phyloP scores from a whole-genome alignment of 2,797 vertebrate species.

The Neopelma chrysocephalum region DNA sequence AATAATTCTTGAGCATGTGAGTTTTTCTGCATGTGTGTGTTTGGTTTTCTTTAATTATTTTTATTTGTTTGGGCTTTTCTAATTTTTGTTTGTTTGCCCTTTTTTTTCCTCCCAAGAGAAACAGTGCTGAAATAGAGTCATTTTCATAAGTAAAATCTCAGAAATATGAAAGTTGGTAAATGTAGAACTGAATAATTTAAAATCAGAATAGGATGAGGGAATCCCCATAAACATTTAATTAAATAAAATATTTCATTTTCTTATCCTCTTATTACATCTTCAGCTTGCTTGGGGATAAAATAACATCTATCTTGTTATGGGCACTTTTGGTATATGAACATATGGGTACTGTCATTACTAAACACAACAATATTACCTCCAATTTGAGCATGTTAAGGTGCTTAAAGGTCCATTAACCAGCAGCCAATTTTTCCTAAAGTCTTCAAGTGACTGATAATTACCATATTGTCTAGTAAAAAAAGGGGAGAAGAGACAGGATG shows the following conservation, averaged over 20 bases:
- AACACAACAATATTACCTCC: neutral
- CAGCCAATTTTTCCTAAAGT: neutral
- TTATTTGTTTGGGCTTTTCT: rapidly evolving
- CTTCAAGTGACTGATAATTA: conserved; percentile 6
- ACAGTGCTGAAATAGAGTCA: neutral
- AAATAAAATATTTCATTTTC: neutral
- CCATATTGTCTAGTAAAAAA: neutral
- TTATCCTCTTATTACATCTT: neutral
- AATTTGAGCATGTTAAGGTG: neutral
- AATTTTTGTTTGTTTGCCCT: rapidly evolving
- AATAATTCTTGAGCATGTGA: neutral
- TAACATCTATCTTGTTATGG: neutral
- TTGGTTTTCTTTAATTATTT: neutral
- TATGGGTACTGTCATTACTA: neutral
- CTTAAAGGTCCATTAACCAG: neutral
- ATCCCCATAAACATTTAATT: neutral
- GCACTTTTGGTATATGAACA: neutral
- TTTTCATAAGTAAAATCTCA: neutral
- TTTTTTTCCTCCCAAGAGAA: neutral
- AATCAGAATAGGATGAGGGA: neutral
- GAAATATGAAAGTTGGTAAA: neutral
- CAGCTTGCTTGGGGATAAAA: neutral
- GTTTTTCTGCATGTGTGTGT: neutral
- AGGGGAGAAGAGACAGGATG: neutral
- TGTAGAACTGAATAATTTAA: neutral